These are phyloP conservation scores for Cactoblastis cactorum DNA, from an alignment of 2,888 invertebrate species.

Conservation along the genomic window DNA sequence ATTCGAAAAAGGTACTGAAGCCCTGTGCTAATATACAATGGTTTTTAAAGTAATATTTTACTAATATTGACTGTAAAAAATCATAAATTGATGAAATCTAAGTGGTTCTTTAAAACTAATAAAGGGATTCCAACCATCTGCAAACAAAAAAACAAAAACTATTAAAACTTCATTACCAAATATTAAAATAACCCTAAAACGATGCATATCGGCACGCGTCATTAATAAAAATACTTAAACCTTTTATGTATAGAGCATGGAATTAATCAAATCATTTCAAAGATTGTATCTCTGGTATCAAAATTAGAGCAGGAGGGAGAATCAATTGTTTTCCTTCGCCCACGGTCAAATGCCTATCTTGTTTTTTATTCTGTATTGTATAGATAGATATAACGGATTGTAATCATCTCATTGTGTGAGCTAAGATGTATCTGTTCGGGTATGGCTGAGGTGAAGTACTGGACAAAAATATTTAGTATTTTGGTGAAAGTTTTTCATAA, in stretches of 20 bases:
- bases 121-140: slow-evolving; percentile 28
- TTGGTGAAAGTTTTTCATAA: no score
- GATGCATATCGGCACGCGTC: slow-evolving; percentile 77
- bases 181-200: slow-evolving; percentile 57
- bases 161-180: slow-evolving; percentile 66
- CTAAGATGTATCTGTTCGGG: slow-evolving; percentile 57
- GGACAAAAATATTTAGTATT: slow-evolving; percentile 3
- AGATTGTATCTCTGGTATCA: slow-evolving; percentile 59
- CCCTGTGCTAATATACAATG: no score
- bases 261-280: slow-evolving; percentile 76
- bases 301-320: slow-evolving; percentile 75
- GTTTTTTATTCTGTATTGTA: slow-evolving; percentile 56
- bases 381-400: slow-evolving; percentile 75
- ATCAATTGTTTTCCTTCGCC: slow-evolving; percentile 76
- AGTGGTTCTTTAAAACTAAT: background rate
- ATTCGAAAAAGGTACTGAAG: no score
- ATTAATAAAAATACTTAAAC: slow-evolving; percentile 69
- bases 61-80: background rate
- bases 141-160: slow-evolving; percentile 31
- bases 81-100: background rate
- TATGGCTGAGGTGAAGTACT: slow-evolving; percentile 41
- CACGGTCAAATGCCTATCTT: slow-evolving; percentile 60
- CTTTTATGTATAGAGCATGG: slow-evolving; percentile 63
- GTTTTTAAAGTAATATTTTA: background rate
- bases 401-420: slow-evolving; percentile 77